These are phyloP conservation scores for Rhodophaea formosa DNA, from an alignment of 2,888 invertebrate genomes.

Conservation along the genomic window DNA sequence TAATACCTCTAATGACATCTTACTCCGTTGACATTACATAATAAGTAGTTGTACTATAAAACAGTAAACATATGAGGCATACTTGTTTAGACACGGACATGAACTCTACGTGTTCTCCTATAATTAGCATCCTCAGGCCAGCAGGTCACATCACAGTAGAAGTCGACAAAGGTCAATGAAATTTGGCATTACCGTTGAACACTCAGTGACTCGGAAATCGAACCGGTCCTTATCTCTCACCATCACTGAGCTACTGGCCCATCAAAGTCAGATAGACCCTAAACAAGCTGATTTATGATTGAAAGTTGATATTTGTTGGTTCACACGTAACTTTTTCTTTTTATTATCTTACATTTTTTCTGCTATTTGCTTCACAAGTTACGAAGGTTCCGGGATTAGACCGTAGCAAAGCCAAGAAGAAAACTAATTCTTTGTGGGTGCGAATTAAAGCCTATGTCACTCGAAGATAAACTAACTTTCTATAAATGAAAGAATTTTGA, in stretches of 20 bases:
- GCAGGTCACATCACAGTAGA: not conserved
- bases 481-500: no score
- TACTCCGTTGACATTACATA: no score
- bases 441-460: no score
- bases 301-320: not conserved
- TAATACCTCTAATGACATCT: no score
- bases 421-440: no score
- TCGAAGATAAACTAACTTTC: no score
- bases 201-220: slow-evolving; percentile 11
- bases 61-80: not conserved
- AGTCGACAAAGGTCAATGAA: slow-evolving; percentile 12
- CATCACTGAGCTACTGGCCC: slow-evolving; percentile 14
- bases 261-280: slow-evolving; percentile 8
- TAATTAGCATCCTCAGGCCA: not conserved
- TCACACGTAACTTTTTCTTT: not conserved
- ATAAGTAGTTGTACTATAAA: no score
- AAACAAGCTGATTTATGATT: slow-evolving; percentile 16
- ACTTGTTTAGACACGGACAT: not conserved
- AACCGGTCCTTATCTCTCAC: slow-evolving; percentile 15
- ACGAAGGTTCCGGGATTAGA: no score
- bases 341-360: not conserved
- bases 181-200: slow-evolving; percentile 15
- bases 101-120: not conserved
- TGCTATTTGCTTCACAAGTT: no score
- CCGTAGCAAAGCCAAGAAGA: no score